phyloP scores from a whole-genome alignment of 92 coral and sea anemone species.

The Bergia sp. region DNA sequence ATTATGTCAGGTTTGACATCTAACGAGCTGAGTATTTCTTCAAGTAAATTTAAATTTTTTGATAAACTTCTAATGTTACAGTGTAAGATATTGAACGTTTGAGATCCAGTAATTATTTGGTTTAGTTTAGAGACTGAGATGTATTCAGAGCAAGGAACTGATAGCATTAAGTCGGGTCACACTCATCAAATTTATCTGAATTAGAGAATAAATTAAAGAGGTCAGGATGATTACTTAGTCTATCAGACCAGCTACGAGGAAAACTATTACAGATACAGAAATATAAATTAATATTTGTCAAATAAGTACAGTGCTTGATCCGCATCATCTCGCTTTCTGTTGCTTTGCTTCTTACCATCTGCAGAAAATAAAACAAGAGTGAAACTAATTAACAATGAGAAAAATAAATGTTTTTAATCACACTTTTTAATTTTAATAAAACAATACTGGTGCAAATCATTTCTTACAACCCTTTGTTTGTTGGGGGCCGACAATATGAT shows the following conservation, averaged over 20 bases:
- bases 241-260: constrained; percentile 57
- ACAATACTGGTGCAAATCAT: no score
- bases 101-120: constrained; percentile 11
- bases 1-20: constrained; percentile 44
- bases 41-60: constrained; percentile 51
- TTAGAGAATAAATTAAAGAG: constrained; percentile 48
- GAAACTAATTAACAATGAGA: no score
- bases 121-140: constrained; percentile 17
- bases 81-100: constrained; percentile 46
- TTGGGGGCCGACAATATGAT: no score
- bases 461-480: no score
- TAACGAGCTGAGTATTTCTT: constrained; percentile 43
- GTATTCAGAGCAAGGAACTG: constrained; percentile 39
- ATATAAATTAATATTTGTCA: no score
- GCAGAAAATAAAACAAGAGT: no score
- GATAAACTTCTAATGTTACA: constrained; percentile 64
- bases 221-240: constrained; percentile 39
- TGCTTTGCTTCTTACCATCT: no score
- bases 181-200: constrained; percentile 42
- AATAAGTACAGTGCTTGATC: no score
- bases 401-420: no score
- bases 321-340: no score
- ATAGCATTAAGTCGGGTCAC: constrained; percentile 38
- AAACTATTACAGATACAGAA: constrained; percentile 15
- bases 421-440: no score